Base-by-base conservation (phyloP, 2,888 invertebrate genomes). In the Leucophenga montana region DNA sequence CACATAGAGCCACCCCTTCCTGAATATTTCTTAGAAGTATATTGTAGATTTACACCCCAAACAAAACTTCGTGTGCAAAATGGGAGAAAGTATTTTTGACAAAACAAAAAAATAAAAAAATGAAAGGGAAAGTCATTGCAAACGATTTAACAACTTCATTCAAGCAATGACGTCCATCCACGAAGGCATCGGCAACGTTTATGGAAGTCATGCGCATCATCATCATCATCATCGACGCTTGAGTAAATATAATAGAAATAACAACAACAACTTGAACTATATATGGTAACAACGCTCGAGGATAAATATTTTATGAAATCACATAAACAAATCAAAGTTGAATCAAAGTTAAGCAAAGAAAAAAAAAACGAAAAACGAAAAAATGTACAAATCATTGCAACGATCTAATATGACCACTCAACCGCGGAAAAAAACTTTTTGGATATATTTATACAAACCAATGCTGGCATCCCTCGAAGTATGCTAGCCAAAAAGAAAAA, bases 281-380 rank as follows among this genome's bases (percentile, higher is more conserved):
- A 16, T 46, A 20, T 18, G 5, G 74, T 44, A 74, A 73, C 73
- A 72, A 75, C 82, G 85, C 85, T 80, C 71, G 79, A 79, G 86
- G 86, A 83, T 85, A 86, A 80, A 83, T 84, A 82, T 82, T 83
- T 84, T 83, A 82, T 84, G 83, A 84, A 85, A 84, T 82, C 82
- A 80, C 79, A 83, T 82, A 84, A 83, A 84, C 85, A 84, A 84
- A 84, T 84, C 83, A 84, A 84, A 83, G 81, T 77, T 77, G 78
- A 82, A 80, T 83, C 82, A 78, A 78, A 83, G 81, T 75, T 79
- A 73, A 54, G 71, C 65, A 73, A 54, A 59, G 69, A 20, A 66
- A 54, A 54, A 64, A 68, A 27, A 73, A 54, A 59, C 68, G 16
- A 66, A 54, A 54, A 64, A 68, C 2, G 27, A 27, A 50, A 39